A percentile compares a stretch with the other conserved stretches of the same genome.
phyloP scores from a whole-genome alignment of 1,140 invertebrate species.

The Calosoma granatense region DNA sequence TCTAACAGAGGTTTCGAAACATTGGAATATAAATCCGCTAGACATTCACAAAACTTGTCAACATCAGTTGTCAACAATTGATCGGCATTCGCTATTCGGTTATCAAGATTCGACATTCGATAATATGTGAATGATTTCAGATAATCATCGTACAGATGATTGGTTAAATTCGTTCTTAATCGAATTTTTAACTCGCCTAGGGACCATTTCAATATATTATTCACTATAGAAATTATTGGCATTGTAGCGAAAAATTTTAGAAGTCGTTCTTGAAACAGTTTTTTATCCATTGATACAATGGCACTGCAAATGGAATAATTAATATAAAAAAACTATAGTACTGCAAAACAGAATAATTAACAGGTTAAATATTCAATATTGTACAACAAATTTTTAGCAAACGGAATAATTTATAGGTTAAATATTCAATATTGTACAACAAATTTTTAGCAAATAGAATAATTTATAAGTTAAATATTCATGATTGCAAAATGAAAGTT shows the following conservation, averaged over 20 bases:
- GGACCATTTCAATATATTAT: constrained; percentile 88
- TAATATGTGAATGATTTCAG: constrained; percentile 61
- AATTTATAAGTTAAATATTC: no score
- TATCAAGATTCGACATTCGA: constrained; percentile 92
- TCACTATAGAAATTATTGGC: constrained; percentile 80
- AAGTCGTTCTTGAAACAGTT: constrained; percentile 64
- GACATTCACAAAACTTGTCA: constrained; percentile 92
- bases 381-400: no score
- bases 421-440: no score
- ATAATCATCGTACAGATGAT: constrained; percentile 83
- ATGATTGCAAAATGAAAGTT: neutral
- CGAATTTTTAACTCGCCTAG: constrained; percentile 87
- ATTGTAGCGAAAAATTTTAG: constrained; percentile 68
- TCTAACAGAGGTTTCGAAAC: constrained; percentile 94
- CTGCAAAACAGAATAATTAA: no score
- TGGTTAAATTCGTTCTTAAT: constrained; percentile 80
- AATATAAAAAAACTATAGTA: no score
- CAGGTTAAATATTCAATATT: no score
- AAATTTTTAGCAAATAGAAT: no score
- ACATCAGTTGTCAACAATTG: constrained; percentile 94
- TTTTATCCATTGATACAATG: constrained; percentile 79
- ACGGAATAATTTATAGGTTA: no score
- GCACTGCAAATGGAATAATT: constrained; percentile 56
- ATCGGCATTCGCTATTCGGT: constrained; percentile 90
- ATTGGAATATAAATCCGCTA: constrained; percentile 93